These are phyloP conservation scores for Pseudorectes ferrugineus DNA, from an alignment of 2,113 vertebrate genomes.

Conservation along the genomic window DNA sequence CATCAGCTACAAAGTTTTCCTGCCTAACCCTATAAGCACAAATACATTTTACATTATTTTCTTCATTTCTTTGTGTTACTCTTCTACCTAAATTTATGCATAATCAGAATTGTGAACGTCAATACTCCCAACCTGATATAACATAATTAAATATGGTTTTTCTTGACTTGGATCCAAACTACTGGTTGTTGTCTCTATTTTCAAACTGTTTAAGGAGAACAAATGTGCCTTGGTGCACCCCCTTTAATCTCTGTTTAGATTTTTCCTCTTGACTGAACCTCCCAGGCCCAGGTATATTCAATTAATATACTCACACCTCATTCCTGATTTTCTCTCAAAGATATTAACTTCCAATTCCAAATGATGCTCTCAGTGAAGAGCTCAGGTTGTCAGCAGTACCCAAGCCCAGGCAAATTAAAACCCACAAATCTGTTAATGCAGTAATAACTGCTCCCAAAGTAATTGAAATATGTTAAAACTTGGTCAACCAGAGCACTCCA, in stretches of 20 bases:
- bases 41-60: background rate
- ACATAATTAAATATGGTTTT: background rate
- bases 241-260: background rate
- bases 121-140: background rate
- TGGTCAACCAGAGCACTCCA: background rate
- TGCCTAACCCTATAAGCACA: background rate
- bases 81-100: background rate
- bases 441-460: background rate
- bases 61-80: background rate
- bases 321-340: background rate
- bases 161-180: background rate
- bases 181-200: background rate
- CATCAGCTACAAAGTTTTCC: background rate
- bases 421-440: background rate
- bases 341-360: background rate
- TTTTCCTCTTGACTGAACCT: background rate
- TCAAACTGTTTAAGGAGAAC: background rate
- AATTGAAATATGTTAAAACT: background rate
- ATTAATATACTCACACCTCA: background rate
- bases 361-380: background rate
- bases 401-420: background rate
- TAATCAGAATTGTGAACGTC: background rate
- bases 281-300: background rate
- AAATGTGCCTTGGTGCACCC: background rate
- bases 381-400: background rate